Conservation (phyloP, 2,113 vertebrate genomes). For the Aptenodytes forsteri region DNA sequence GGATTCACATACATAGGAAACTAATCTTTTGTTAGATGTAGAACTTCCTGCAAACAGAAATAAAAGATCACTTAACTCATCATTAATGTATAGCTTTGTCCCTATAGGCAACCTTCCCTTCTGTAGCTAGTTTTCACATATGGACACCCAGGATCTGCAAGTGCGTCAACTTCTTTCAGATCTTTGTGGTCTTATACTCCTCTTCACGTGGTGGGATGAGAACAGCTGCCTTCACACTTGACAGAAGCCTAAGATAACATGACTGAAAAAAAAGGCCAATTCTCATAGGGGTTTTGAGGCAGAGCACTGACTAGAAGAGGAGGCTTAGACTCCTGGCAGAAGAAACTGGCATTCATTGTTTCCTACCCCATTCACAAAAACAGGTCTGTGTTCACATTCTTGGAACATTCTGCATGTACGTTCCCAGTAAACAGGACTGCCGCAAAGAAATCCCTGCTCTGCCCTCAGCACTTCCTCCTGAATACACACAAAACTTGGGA, state of each 20-base stretch:
- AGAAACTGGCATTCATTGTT: background rate
- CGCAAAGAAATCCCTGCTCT: background rate
- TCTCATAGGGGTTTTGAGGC: background rate
- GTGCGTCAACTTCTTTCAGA: background rate
- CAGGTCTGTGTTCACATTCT: background rate
- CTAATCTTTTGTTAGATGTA: background rate
- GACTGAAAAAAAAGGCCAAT: background rate
- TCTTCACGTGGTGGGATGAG: background rate
- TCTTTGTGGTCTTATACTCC: background rate
- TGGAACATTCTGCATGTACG: background rate
- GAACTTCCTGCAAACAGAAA: background rate
- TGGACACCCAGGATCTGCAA: background rate
- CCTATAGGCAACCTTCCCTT: background rate
- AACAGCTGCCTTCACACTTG: background rate
- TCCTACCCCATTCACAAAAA: background rate
- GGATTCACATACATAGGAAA: background rate
- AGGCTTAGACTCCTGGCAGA: background rate
- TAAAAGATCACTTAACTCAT: background rate
- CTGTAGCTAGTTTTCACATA: background rate
- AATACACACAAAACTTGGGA: fast-evolving
- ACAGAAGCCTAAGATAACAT: background rate
- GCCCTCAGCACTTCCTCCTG: background rate
- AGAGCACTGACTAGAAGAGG: background rate
- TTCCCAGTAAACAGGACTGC: background rate
- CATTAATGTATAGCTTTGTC: background rate